Evolutionary conservation across 1,140 invertebrate genomes (phyloP).

Genomic region (Aricia agestis): DNA sequence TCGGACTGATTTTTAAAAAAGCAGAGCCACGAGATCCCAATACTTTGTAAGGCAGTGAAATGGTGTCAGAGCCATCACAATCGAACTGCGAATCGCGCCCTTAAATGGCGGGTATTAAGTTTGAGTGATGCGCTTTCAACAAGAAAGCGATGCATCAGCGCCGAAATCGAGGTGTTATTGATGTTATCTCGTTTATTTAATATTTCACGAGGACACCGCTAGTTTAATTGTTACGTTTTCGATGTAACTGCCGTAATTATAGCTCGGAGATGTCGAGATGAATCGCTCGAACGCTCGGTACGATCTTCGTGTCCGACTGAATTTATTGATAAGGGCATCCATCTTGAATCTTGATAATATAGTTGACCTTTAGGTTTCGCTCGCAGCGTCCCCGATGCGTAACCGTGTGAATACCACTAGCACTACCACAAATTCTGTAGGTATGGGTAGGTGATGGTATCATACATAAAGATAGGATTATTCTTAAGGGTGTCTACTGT

Average conservation of each 20-base stretch:
- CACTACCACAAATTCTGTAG: background rate
- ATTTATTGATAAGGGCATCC: slow-evolving; percentile 5
- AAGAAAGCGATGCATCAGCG: background rate
- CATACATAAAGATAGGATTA: too few species aligned
- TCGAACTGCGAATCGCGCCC: background rate
- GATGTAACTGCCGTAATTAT: slow-evolving; percentile 8
- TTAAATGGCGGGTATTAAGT: background rate
- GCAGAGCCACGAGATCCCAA: too few species aligned
- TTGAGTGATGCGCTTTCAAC: slow-evolving; percentile 12
- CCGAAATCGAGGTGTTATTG: slow-evolving; percentile 4
- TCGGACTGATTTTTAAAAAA: too few species aligned
- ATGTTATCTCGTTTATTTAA: slow-evolving; percentile 13
- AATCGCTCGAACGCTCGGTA: background rate
- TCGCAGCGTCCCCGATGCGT: background rate
- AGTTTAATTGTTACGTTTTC: slow-evolving; percentile 7
- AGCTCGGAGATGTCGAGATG: background rate
- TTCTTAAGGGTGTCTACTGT: too few species aligned
- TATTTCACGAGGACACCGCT: slow-evolving; percentile 7
- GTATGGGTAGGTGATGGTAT: background rate
- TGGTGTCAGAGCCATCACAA: background rate
- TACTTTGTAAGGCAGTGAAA: too few species aligned
- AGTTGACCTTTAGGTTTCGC: background rate
- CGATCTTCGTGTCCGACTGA: background rate
- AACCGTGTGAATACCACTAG: background rate
- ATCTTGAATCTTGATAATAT: slow-evolving; percentile 2